These are phyloP conservation scores for Channa argus DNA, from an alignment of 2,113 vertebrate species.

Conservation along the genomic window DNA sequence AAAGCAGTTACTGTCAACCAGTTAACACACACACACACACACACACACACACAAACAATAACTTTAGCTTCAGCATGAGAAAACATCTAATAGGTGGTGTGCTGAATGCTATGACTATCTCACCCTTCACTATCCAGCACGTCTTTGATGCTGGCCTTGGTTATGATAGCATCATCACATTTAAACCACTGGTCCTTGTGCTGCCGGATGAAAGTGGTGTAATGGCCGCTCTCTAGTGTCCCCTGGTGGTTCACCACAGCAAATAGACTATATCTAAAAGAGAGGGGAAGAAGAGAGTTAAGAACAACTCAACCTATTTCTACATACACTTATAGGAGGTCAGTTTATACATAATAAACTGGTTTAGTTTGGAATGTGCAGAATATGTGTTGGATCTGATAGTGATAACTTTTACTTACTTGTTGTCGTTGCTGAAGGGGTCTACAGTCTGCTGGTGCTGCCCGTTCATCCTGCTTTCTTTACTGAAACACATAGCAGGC, in stretches of 20 bases:
- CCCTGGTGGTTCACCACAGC: slow-evolving; percentile 99
- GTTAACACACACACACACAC: too few relatives aligned
- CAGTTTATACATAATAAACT: too few relatives aligned
- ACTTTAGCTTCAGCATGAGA: too few relatives aligned
- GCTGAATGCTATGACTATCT: slow-evolving; percentile 35
- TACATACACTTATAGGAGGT: too few relatives aligned
- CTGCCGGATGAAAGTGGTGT: slow-evolving; percentile 98
- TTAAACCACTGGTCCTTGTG: slow-evolving; percentile 99
- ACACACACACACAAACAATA: too few relatives aligned
- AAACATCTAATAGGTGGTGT: too few relatives aligned
- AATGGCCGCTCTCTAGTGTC: slow-evolving; percentile 98
- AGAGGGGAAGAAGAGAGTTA: neutral
- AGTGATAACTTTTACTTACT: slow-evolving; percentile 82
- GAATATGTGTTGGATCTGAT: neutral
- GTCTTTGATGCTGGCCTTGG: slow-evolving; percentile 98
- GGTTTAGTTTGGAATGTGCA: too few relatives aligned
- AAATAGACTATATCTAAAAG: slow-evolving; percentile 94
- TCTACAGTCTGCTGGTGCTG: slow-evolving; percentile 95
- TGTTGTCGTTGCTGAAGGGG: slow-evolving; percentile 97
- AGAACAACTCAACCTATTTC: too few relatives aligned
- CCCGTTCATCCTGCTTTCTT: slow-evolving; percentile 98
- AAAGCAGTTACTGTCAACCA: neutral
- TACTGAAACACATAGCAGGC: slow-evolving; percentile 83
- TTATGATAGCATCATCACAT: slow-evolving; percentile 99
- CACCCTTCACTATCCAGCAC: slow-evolving; percentile 99